These are phyloP conservation scores for Argyresthia albistria DNA, from an alignment of 2,888 invertebrate genomes.

Conservation along the genomic window DNA sequence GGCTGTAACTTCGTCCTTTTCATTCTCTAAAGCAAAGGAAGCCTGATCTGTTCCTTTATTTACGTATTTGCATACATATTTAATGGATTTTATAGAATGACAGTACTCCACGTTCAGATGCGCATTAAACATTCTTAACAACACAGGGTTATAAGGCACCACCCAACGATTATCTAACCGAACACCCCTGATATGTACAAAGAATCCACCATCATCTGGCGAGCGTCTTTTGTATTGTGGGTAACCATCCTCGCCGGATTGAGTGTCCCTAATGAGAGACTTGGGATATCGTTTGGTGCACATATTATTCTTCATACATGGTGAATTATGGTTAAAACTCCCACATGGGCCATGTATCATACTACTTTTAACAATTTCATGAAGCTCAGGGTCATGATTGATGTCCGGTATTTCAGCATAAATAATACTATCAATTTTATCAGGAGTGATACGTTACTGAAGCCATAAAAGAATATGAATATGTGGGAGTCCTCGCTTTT, in stretches of 20 bases:
- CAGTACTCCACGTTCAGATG: constrained; percentile 17
- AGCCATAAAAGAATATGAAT: constrained; percentile 15
- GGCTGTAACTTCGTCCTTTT: constrained; percentile 20
- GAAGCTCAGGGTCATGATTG: constrained; percentile 14
- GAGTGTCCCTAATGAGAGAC: no score
- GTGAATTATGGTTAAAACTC: constrained; percentile 11
- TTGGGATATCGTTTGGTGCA: no score
- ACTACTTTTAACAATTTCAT: constrained; percentile 14
- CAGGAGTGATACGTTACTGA: constrained; percentile 15
- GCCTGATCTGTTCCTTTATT: constrained; percentile 17
- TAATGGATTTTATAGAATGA: constrained; percentile 6
- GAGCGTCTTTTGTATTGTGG: constrained; percentile 18
- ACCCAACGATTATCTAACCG: constrained; percentile 15
- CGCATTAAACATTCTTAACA: constrained; percentile 13
- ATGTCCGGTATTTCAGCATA: constrained; percentile 16
- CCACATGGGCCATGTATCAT: constrained; percentile 22
- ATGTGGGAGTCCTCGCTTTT: constrained; percentile 17
- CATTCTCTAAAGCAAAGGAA: constrained; percentile 12
- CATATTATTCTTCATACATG: constrained; percentile 18
- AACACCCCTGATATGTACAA: constrained; percentile 5
- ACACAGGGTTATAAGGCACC: constrained; percentile 14
- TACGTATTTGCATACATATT: constrained; percentile 14
- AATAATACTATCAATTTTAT: constrained; percentile 16
- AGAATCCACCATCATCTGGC: constrained; percentile 16
- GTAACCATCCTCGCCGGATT: no score